Base-by-base conservation (phyloP, 2,113 vertebrate genomes). In the Passer montanus region DNA sequence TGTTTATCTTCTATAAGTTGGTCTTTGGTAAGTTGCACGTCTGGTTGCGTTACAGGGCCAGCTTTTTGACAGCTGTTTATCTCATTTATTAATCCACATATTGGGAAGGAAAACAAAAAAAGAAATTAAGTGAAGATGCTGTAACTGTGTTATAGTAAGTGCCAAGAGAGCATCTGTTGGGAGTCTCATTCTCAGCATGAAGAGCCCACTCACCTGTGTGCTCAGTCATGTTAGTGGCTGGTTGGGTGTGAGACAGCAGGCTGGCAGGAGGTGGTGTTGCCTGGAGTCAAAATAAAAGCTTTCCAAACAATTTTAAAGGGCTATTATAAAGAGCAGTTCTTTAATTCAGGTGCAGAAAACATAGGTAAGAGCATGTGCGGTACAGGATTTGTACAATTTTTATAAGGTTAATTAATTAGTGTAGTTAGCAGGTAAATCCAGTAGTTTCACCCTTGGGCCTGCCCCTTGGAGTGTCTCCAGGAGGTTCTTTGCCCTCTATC, bases 321-420 rank as follows among this genome's bases (percentile, higher is more conserved):
- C 9, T 37, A 31, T 27, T 59, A 18, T 26, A 31, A 76, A 52
- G 60, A 50, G 31, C 11, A 59, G 7, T 27, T 86, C 22, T 60
- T 19, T 37, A 33, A 22, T 68, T 68, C 35, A 60, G 33, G 23
- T 77, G 27, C 27, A 33, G 33, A 60, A 60, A 77, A 37, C 26
- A 21, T 16, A 14, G 30, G 20, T 58, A 18, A 18, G 14, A 5
- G 2, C 31, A 31, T 0, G 1, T 27, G 9, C 0, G 0, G 9
- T 59, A 4, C 8, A 59, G 72, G 20, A 60, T 44, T 68, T 44
- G 14, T 44, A 3, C 46, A 60, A 0, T 31, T 67, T 39, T 52
- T 27, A 23, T 19, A 44, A 60, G 14, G 11, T 44, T 68, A 33
- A 68, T 76, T 76, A 44, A 59, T 68, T 31, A 37, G 14, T 33